phyloP scores from a whole-genome alignment of 2,797 vertebrate species.

The Mormyrus hasselquistii region DNA sequence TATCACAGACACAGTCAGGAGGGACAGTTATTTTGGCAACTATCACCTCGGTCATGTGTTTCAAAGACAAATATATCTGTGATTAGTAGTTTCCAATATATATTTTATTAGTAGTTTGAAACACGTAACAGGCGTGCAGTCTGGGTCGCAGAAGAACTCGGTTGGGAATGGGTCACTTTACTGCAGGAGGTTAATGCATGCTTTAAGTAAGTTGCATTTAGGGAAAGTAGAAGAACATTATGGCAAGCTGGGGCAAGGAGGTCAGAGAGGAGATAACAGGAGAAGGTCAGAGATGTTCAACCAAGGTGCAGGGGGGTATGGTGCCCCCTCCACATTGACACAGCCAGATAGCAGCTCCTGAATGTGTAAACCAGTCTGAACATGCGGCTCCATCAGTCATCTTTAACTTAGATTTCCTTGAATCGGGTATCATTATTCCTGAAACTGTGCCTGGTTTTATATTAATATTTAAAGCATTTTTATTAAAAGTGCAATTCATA shows the following conservation, averaged over 20 bases:
- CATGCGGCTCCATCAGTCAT: neutral
- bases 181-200: slow-evolving; percentile 76
- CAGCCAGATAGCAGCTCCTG: neutral
- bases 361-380: neutral
- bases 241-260: slow-evolving; percentile 71
- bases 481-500: neutral
- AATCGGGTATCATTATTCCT: neutral
- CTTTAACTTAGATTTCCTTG: neutral
- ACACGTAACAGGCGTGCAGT: slow-evolving; percentile 77
- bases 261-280: slow-evolving; percentile 29
- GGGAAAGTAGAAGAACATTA: slow-evolving; percentile 88
- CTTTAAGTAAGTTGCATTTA: slow-evolving; percentile 99
- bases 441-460: neutral
- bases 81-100: slow-evolving; percentile 59
- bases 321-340: neutral
- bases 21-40: slow-evolving; percentile 63
- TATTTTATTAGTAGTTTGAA: slow-evolving; percentile 67
- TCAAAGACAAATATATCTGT: slow-evolving; percentile 55
- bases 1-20: slow-evolving; percentile 65
- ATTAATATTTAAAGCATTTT: neutral
- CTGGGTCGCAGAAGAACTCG: slow-evolving; percentile 76
- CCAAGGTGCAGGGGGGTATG: slow-evolving; percentile 58
- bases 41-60: slow-evolving; percentile 59
- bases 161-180: slow-evolving; percentile 61
- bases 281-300: slow-evolving; percentile 52